These are phyloP conservation scores for Enteromius trimaculatus DNA, from an alignment of 2,797 vertebrate species.

Conservation along the genomic window DNA sequence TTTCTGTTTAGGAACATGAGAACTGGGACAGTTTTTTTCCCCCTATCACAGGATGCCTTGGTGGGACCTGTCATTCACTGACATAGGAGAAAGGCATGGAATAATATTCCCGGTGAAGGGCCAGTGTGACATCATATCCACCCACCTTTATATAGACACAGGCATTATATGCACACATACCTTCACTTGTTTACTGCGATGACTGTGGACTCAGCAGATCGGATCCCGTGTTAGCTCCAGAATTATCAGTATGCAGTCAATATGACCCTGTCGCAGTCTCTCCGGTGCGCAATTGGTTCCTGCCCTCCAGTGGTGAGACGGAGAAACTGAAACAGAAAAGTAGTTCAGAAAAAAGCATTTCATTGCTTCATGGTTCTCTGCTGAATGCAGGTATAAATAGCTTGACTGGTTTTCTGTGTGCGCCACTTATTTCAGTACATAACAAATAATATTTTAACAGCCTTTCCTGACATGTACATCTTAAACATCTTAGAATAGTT, in stretches of 20 bases:
- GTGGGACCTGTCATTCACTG: neutral
- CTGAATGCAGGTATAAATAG: neutral
- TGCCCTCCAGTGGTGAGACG: conserved; percentile 3
- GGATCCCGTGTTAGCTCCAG: neutral
- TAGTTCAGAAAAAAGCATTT: neutral
- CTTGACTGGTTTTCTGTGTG: neutral
- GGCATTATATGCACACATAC: neutral
- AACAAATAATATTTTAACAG: neutral
- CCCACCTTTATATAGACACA: neutral
- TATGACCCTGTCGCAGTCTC: neutral
- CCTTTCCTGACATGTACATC: neutral
- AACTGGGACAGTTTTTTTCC: neutral
- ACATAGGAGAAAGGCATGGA: neutral
- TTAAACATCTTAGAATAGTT: neutral
- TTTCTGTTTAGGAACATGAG: neutral
- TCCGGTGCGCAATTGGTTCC: neutral
- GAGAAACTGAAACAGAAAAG: neutral
- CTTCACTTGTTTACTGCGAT: conserved; percentile 11
- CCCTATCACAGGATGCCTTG: neutral
- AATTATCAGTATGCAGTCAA: conserved; percentile 15
- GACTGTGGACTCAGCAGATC: conserved; percentile 2
- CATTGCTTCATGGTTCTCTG: neutral
- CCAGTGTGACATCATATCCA: neutral
- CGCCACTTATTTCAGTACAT: neutral
- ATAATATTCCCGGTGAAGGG: neutral